These are phyloP conservation scores for Allobates femoralis DNA, from an alignment of 2,797 vertebrate species.

Conservation along the genomic window DNA sequence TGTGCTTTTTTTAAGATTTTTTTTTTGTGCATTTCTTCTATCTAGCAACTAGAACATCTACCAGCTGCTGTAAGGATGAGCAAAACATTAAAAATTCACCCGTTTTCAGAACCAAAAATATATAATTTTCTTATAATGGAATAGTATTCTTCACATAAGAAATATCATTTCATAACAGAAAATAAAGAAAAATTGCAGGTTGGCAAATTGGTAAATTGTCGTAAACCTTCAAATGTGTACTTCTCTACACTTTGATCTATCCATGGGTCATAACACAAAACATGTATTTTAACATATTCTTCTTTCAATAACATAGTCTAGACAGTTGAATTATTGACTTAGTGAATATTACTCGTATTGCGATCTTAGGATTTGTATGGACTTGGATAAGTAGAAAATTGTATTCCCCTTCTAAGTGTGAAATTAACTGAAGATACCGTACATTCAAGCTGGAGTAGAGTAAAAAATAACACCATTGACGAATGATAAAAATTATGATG, in stretches of 20 bases:
- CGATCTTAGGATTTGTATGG: neutral
- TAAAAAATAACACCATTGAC: slow-evolving; percentile 26
- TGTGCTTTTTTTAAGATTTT: no score
- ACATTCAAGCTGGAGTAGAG: neutral
- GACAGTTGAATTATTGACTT: neutral
- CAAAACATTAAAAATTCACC: neutral
- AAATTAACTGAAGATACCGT: neutral
- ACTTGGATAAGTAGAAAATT: neutral
- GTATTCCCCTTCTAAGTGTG: neutral
- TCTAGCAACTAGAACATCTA: neutral
- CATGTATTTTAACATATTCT: neutral
- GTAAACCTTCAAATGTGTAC: neutral
- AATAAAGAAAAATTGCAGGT: neutral
- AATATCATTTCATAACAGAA: neutral
- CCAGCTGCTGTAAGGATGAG: neutral
- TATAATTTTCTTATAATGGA: neutral
- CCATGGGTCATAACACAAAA: neutral
- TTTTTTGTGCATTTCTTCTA: no score
- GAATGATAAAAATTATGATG: slow-evolving; percentile 3
- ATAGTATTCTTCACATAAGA: neutral
- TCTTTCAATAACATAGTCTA: neutral
- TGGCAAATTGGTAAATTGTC: neutral
- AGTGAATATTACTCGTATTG: neutral
- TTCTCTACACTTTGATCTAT: neutral
- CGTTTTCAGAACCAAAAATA: neutral